These are phyloP conservation scores for Keiferia lycopersicella DNA, from an alignment of 2,888 invertebrate genomes.

Conservation along the genomic window DNA sequence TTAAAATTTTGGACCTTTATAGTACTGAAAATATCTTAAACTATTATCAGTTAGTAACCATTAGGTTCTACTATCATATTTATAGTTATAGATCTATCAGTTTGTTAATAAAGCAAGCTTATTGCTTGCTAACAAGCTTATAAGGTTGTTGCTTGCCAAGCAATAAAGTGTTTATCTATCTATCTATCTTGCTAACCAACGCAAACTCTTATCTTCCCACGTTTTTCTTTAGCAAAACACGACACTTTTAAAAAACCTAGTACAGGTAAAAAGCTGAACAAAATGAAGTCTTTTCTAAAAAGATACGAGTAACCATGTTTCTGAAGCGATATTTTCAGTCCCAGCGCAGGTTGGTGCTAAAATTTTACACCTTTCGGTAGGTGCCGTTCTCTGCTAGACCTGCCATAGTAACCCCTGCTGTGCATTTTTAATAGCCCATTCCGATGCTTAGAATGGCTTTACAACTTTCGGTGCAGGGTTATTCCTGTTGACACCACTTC, in stretches of 20 bases:
- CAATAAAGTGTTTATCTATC: too few relatives aligned
- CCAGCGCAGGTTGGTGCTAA: slow-evolving; percentile 24
- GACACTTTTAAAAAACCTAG: neutral
- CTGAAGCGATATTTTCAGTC: slow-evolving; percentile 22
- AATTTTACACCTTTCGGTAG: slow-evolving; percentile 22
- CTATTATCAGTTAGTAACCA: too few relatives aligned
- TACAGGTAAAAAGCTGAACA: neutral
- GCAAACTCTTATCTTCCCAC: neutral
- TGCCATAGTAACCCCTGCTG: slow-evolving; percentile 34
- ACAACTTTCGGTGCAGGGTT: slow-evolving; percentile 12
- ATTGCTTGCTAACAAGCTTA: too few relatives aligned
- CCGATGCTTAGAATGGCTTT: slow-evolving; percentile 29
- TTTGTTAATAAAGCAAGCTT: too few relatives aligned
- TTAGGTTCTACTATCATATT: too few relatives aligned
- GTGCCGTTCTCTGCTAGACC: slow-evolving; percentile 2
- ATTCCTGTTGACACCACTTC: neutral
- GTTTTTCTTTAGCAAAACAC: neutral
- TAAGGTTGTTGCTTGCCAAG: too few relatives aligned
- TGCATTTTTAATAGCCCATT: slow-evolving; percentile 41
- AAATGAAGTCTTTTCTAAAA: slow-evolving; percentile 21
- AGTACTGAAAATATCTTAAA: too few relatives aligned
- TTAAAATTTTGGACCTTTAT: too few relatives aligned
- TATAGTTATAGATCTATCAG: too few relatives aligned
- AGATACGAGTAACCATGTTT: slow-evolving; percentile 31
- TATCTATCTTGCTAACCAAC: too few relatives aligned